phyloP scores from a whole-genome alignment of 1,140 invertebrate species.

The Coelopa frigida region DNA sequence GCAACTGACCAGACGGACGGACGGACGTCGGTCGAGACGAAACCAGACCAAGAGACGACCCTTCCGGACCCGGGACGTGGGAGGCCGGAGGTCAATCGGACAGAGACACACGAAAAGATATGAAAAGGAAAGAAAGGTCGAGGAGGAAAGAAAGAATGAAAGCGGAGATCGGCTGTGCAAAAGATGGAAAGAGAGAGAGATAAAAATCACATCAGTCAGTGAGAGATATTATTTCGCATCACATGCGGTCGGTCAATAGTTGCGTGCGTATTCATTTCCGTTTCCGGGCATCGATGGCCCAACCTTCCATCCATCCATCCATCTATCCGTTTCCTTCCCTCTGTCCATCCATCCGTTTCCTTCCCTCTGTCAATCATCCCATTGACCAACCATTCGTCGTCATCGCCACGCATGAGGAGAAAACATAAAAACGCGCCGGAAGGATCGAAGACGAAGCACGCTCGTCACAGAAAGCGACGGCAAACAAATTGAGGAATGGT shows the following conservation, averaged over 20 bases:
- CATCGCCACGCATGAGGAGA: too few species aligned
- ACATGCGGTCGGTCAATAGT: not conserved
- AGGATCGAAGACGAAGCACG: too few species aligned
- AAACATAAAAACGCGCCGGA: too few species aligned
- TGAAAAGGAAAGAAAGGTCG: not conserved
- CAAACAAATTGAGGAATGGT: too few species aligned
- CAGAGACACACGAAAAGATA: not conserved
- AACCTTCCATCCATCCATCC: not conserved
- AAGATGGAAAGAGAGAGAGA: not conserved
- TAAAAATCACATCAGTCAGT: not conserved
- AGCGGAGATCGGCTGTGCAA: not conserved
- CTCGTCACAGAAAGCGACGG: too few species aligned
- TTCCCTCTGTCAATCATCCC: not conserved
- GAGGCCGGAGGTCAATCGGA: not conserved
- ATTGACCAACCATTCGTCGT: too few species aligned
- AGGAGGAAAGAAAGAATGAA: not conserved
- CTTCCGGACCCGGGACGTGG: not conserved
- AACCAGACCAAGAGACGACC: not conserved
- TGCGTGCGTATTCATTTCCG: not conserved
- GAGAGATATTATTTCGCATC: too few species aligned
- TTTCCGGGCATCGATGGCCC: not conserved
- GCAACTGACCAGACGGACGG: too few species aligned
- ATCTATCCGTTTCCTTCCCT: not conserved
- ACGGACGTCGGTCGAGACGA: too few species aligned
- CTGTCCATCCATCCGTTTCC: not conserved